Evolutionary conservation across 2,797 vertebrate genomes (phyloP).

Genomic region (Halcyon badia): DNA sequence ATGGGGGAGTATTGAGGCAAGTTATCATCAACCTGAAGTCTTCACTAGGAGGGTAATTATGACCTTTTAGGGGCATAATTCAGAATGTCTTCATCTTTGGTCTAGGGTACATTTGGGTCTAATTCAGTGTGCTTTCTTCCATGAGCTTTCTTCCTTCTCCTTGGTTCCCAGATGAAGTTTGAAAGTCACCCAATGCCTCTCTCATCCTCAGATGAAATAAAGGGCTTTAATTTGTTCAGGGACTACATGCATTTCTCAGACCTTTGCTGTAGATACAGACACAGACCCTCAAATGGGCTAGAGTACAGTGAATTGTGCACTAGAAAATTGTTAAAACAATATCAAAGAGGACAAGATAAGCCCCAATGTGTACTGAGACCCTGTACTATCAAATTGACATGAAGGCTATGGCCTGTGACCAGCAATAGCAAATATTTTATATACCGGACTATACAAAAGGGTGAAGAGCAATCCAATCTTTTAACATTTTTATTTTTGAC

Average conservation of each 20-base stretch:
- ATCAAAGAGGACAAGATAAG: not conserved
- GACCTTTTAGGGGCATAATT: too few relatives aligned
- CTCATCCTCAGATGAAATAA: too few relatives aligned
- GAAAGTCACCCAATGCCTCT: too few relatives aligned
- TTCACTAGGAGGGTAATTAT: not conserved
- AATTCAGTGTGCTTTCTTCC: too few relatives aligned
- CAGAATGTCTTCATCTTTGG: too few relatives aligned
- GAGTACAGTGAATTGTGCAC: not conserved
- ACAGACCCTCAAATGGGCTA: not conserved
- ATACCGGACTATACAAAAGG: not conserved
- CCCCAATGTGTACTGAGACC: not conserved
- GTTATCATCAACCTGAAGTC: not conserved
- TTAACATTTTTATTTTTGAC: not conserved
- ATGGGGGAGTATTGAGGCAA: not conserved
- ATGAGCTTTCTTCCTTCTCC: too few relatives aligned
- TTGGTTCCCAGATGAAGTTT: too few relatives aligned
- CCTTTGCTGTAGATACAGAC: not conserved
- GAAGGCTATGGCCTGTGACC: not conserved
- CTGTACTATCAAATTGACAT: not conserved
- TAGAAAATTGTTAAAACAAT: not conserved
- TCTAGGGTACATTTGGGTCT: too few relatives aligned
- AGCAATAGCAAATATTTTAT: not conserved
- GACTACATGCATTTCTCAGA: too few relatives aligned
- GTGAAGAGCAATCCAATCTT: not conserved
- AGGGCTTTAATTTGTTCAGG: too few relatives aligned